Evolutionary conservation across 2,888 invertebrate genomes (phyloP), one percentile per base, ranked within the genome.

Genomic region (Calliphora vomitoria): DNA sequence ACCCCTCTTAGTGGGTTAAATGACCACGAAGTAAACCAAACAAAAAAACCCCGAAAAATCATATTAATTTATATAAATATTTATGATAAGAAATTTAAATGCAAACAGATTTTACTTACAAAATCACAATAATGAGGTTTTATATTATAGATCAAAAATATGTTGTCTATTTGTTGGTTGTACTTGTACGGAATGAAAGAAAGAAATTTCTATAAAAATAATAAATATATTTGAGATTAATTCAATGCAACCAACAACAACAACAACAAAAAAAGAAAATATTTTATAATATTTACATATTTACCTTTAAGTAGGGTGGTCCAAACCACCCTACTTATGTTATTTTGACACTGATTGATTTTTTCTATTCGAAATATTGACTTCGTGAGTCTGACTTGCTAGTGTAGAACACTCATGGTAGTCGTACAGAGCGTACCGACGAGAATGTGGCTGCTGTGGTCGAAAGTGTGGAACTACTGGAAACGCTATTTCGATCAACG

Each of bases 171-270:
- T 35, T 15, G 60, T n/a, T 60, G n/a, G 55, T 55, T 55, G 55
- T 8, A 55, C 20, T 55, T 20, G 15, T 20, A 20, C 50, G 20
- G 25, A 25, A 58, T 35, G 35, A 25, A 35, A 6, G 4, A 55
- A 66, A 44, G 6, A 15, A 69, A 25, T 25, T 47, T 69, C 8
- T 50, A 35, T 53, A 11, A 69, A 47, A 71, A 71, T 35, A 71
- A 53, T 11, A 50, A 50, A 50, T 8, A 69, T 35, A 53, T 35
- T 18, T 53, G 8, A 25, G 35, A 50, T 53, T n/a, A 53, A 50
- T 71, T 18, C 69, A 31, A 71, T 71, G 15, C 31, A 25, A 60
- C 15, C 35, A 35, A 53, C 31, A 44, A n/a, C n/a, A n/a, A n/a
- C n/a, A n/a, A n/a, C n/a, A n/a, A n/a, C n/a, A n/a, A n/a, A n/a